Evolutionary conservation across 2,888 invertebrate genomes (phyloP), one percentile per base, ranked within the genome.

Genomic region (Euplagia quadripunctaria): DNA sequence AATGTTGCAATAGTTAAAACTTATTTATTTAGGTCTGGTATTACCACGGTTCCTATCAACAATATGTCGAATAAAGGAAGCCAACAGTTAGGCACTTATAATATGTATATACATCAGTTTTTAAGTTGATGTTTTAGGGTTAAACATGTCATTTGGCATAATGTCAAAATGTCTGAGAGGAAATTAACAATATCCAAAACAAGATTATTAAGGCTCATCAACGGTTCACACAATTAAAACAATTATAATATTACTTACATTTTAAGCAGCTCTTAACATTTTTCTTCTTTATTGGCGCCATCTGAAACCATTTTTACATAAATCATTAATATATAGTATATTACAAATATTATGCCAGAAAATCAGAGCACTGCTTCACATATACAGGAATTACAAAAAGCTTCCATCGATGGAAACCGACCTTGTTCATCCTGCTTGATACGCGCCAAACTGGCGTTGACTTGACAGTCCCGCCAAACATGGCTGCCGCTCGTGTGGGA

Each of bases 381-480:
- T 82, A 79, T 81, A 80, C 78, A 81, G 82, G 81, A 85, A 85
- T 80, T 78, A 85, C 81, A 86, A 86, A 87, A 90, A 87, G 87
- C 83, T 89, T 88, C 87, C 87, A 82, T 76, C 78, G 82, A 87
- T 89, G 86, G 89, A 91, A 91, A 91, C 91, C 90, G 92, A 95
- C 94, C 94, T 93, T 93, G 92, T 92, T 90, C 89, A 86, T 89
- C 88, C 88, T 89, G 92, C 91, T 88, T 89, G 88, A 90, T 92
- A 92, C 93, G 95, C 94, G 95, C 95, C 94, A 94, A 96, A 96
- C 95, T 95, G 93, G 92, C 94, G 92, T 93, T 92, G 91, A 93
- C 90, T 94, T 95, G 95, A 94, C 94, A 95, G 94, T 93, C 94
- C 95, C 92, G 95, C 94, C 93, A 95, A 96, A 95, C 92, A 96